Conservation (phyloP, 2,888 invertebrate species). For the Hydrotaea cyrtoneurina region DNA sequence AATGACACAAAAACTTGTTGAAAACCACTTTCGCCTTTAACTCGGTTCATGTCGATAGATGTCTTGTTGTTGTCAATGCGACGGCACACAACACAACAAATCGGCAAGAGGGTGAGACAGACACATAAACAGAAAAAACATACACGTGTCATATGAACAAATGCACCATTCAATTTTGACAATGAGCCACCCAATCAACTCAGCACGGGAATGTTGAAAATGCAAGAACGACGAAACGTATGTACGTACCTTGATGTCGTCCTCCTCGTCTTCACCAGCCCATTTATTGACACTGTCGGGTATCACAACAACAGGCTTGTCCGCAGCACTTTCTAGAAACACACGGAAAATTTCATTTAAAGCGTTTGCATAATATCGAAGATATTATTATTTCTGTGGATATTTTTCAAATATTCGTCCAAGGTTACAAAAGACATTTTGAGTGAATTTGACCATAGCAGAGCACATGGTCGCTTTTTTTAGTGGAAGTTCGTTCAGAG, state of each 20-base stretch:
- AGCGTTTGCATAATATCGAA: slow-evolving; percentile 50
- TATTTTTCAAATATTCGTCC: slow-evolving; percentile 16
- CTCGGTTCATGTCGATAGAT: background rate
- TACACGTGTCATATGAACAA: slow-evolving; percentile 62
- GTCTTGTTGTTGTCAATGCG: background rate
- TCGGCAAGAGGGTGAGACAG: background rate
- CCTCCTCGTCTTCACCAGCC: slow-evolving; percentile 94
- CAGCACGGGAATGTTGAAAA: slow-evolving; percentile 10
- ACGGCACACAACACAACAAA: background rate
- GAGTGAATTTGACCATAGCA: slow-evolving; percentile 17
- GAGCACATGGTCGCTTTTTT: slow-evolving; percentile 55
- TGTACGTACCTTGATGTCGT: slow-evolving; percentile 88
- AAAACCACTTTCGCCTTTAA: slow-evolving; percentile 58
- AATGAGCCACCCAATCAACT: background rate
- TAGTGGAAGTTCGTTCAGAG: slow-evolving; percentile 20
- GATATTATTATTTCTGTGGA: slow-evolving; percentile 14
- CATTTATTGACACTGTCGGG: slow-evolving; percentile 86
- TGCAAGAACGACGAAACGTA: background rate
- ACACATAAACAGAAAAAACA: slow-evolving; percentile 43
- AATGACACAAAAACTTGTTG: slow-evolving; percentile 25
- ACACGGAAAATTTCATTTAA: slow-evolving; percentile 40
- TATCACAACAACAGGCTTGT: slow-evolving; percentile 86
- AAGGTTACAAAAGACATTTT: slow-evolving; percentile 37
- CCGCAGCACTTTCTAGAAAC: slow-evolving; percentile 78
- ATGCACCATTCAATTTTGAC: slow-evolving; percentile 4